Percentiles rank a stretch among this genome's conserved stretches.
These are phyloP conservation scores for Pseudococcus jackbeardsleyi DNA, from an alignment of 2,888 invertebrate genomes.

Conservation along the genomic window DNA sequence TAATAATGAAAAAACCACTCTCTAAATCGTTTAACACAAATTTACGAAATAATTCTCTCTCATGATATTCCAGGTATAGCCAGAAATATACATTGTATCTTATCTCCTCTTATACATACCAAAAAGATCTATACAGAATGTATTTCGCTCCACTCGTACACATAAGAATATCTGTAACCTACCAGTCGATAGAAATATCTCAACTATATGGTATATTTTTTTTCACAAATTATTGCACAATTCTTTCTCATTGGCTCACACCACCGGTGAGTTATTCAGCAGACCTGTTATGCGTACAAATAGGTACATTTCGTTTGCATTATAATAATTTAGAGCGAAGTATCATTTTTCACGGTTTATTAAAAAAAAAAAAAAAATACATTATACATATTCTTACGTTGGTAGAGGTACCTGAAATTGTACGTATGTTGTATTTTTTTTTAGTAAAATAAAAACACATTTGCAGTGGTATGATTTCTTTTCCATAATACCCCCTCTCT, in stretches of 20 bases:
- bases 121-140: background rate
- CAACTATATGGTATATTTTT: background rate
- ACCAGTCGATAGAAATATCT: background rate
- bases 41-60: slow-evolving; percentile 3
- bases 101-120: background rate
- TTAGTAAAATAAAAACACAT: background rate
- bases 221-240: slow-evolving; percentile 7
- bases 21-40: background rate
- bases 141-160: background rate
- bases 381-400: background rate
- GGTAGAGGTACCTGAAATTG: background rate
- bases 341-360: slow-evolving; percentile 22
- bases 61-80: background rate
- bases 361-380: background rate
- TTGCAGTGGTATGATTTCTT: background rate
- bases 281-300: background rate
- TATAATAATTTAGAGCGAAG: slow-evolving; percentile 11
- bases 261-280: background rate
- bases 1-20: background rate
- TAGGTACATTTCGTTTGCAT: background rate
- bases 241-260: slow-evolving; percentile 33
- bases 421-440: background rate
- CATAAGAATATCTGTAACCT: background rate
- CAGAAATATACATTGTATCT: background rate
- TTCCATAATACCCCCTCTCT: background rate